phyloP scores from a whole-genome alignment of 1,140 invertebrate genomes.

The Thaumatotibia leucotreta region DNA sequence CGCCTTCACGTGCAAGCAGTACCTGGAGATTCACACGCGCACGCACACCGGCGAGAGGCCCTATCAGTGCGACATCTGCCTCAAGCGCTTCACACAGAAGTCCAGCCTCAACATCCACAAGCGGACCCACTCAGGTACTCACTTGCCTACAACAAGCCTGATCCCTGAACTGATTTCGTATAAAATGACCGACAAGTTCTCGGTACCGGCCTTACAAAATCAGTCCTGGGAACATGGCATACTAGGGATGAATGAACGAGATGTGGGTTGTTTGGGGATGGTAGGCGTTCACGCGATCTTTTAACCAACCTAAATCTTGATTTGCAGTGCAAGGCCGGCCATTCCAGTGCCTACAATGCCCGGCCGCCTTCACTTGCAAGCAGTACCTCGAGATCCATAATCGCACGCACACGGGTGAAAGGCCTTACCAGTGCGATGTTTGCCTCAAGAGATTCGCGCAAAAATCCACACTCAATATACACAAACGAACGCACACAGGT shows the following conservation, averaged over 20 bases:
- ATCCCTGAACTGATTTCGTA: not conserved
- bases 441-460: conserved; percentile 75
- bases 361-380: conserved; percentile 82
- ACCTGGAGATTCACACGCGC: conserved; percentile 86
- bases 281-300: conserved; percentile 19
- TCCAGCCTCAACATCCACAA: conserved; percentile 86
- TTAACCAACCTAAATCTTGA: conserved; percentile 13
- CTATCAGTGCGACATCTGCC: conserved; percentile 84
- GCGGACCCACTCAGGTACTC: conserved; percentile 81
- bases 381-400: conserved; percentile 86
- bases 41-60: conserved; percentile 85
- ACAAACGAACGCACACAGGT: conserved; percentile 73
- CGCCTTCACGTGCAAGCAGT: conserved; percentile 84
- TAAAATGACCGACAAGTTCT: not conserved
- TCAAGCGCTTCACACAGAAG: conserved; percentile 83
- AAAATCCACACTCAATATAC: conserved; percentile 72
- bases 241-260: conserved; percentile 34
- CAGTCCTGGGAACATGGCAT: not conserved
- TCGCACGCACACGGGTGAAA: conserved; percentile 83
- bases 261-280: conserved; percentile 40
- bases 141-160: conserved; percentile 15
- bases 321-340: conserved; percentile 75
- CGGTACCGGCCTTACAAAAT: not conserved
- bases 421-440: conserved; percentile 73
- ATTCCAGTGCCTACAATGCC: conserved; percentile 82